Percentiles rank a stretch among this genome's conserved stretches.
Evolutionary conservation across 2,797 vertebrate genomes (phyloP).

Genomic region (Trematomus bernacchii): DNA sequence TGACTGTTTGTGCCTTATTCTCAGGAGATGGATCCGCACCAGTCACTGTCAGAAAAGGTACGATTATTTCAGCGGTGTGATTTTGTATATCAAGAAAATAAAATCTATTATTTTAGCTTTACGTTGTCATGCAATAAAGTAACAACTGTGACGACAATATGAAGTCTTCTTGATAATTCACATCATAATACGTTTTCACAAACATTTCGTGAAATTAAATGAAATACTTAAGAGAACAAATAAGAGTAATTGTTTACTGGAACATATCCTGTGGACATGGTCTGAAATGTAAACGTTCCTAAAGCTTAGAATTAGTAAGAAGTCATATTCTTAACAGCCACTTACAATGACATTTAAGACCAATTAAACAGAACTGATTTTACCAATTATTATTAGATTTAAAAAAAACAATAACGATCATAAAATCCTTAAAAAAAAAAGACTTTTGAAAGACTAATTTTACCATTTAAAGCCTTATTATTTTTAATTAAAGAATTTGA

Average conservation of each 20-base stretch:
- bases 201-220: not conserved
- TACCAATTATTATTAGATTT: too few relatives aligned
- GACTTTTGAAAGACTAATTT: too few relatives aligned
- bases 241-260: not conserved
- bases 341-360: too few relatives aligned
- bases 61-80: not conserved
- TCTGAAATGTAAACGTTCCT: too few relatives aligned
- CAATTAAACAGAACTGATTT: too few relatives aligned
- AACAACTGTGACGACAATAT: not conserved
- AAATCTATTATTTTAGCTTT: not conserved
- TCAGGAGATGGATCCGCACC: slow-evolving; percentile 38
- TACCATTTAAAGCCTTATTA: too few relatives aligned
- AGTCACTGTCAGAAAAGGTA: slow-evolving; percentile 29
- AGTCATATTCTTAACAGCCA: too few relatives aligned
- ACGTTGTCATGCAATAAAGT: not conserved
- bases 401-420: too few relatives aligned
- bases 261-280: not conserved
- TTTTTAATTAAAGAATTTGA: too few relatives aligned
- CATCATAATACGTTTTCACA: not conserved
- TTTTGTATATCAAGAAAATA: slow-evolving; percentile 3
- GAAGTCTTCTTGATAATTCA: not conserved
- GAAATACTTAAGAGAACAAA: not conserved
- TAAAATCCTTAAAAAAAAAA: too few relatives aligned
- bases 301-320: too few relatives aligned
- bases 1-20: slow-evolving; percentile 27